Evolutionary conservation across 2,797 vertebrate species (phyloP).

Genomic region (Cephalopachus bancanus): DNA sequence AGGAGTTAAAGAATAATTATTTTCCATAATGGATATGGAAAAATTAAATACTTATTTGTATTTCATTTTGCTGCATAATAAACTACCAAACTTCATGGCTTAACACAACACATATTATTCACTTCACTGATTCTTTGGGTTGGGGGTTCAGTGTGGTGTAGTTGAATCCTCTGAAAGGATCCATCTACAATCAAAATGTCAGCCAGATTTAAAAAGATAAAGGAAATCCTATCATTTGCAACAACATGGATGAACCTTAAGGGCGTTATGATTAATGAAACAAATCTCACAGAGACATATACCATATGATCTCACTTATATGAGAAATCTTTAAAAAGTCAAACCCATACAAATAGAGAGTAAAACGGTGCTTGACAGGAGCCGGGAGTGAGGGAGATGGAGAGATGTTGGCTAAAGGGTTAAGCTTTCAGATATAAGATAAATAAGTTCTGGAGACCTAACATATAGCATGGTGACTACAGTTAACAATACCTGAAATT

Average conservation of each 20-base stretch:
- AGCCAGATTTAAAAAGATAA: neutral
- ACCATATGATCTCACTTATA: neutral
- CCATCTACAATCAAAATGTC: neutral
- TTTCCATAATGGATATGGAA: neutral
- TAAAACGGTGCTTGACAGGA: neutral
- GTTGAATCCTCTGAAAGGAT: neutral
- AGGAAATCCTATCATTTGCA: neutral
- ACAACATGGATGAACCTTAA: neutral
- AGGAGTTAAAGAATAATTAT: neutral
- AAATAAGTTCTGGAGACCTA: neutral
- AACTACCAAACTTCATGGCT: neutral
- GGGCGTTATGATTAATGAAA: neutral
- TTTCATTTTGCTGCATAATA: neutral
- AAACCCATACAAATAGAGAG: neutral
- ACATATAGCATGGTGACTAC: neutral
- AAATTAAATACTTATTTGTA: neutral
- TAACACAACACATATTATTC: neutral
- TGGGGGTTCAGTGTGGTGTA: neutral
- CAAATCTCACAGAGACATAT: neutral
- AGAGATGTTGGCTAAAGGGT: neutral
- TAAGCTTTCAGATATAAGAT: neutral
- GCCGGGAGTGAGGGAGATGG: too few relatives aligned
- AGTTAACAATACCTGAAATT: neutral
- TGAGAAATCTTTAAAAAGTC: neutral
- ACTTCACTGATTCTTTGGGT: neutral